Evolutionary conservation across 2,797 vertebrate genomes (phyloP).

Genomic region (Molothrus ater): DNA sequence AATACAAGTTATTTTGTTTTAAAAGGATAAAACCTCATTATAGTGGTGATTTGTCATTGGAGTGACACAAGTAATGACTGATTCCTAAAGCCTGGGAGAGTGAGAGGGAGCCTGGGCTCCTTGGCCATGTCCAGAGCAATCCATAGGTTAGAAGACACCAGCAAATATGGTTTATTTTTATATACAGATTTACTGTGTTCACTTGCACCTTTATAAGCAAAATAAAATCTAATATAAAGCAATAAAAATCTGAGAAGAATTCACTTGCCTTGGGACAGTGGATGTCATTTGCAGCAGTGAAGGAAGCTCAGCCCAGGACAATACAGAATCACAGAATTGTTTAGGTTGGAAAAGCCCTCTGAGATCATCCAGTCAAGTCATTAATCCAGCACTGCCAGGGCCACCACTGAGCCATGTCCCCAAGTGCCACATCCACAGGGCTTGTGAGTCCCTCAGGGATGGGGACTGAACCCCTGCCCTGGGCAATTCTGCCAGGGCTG

Average conservation of each 20-base stretch:
- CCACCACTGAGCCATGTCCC: not conserved
- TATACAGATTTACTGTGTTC: not conserved
- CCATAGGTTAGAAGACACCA: not conserved
- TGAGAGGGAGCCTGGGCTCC: not conserved
- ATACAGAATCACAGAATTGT: not conserved
- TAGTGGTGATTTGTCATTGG: not conserved
- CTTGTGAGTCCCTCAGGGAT: not conserved
- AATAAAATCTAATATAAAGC: not conserved
- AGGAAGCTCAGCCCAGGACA: not conserved
- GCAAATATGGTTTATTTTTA: not conserved
- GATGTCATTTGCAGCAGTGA: not conserved
- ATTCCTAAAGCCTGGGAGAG: not conserved
- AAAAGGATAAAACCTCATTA: not conserved
- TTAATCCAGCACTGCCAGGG: not conserved
- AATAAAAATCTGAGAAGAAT: not conserved
- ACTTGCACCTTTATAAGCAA: not conserved
- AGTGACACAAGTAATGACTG: not conserved
- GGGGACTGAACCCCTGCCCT: not conserved
- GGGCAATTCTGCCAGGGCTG: not conserved
- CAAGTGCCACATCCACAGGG: not conserved
- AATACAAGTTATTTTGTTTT: slow-evolving; percentile 31
- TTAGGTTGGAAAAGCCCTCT: not conserved
- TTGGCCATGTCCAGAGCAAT: not conserved
- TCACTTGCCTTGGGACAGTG: not conserved
- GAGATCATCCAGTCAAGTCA: not conserved